Percentiles rank a stretch among this genome's conserved stretches.
Conservation (phyloP, 2,113 vertebrate genomes). For the Heliornis fulica region DNA sequence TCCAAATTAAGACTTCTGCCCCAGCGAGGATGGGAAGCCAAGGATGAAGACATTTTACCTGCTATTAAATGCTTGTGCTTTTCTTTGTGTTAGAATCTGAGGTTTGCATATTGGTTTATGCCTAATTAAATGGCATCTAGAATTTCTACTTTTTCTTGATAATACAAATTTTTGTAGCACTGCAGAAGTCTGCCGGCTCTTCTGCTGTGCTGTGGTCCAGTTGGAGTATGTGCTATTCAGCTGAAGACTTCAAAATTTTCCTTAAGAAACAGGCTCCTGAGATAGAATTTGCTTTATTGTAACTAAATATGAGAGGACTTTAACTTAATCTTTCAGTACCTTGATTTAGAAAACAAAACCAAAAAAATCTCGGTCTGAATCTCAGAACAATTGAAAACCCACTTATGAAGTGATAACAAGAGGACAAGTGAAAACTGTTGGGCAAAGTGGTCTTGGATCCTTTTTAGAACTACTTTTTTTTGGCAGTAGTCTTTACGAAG, state of each 20-base stretch:
- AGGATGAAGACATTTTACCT: not conserved
- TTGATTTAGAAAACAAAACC: not conserved
- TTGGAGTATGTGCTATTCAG: fast-evolving
- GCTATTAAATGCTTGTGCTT: not conserved
- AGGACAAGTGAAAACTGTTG: not conserved
- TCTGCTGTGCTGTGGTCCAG: not conserved
- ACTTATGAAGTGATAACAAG: not conserved
- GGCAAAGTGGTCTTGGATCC: not conserved
- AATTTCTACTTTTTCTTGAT: not conserved
- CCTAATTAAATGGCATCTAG: not conserved
- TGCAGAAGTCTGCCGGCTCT: not conserved
- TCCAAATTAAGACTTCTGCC: not conserved
- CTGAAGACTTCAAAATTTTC: too few species aligned
- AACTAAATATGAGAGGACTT: not conserved
- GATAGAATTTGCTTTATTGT: not conserved
- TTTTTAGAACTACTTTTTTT: not conserved
- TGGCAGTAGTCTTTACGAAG: not conserved
- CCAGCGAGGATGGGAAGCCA: not conserved
- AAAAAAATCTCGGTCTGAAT: not conserved
- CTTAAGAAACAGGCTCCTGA: not conserved
- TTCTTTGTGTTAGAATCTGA: not conserved
- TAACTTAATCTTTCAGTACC: not conserved
- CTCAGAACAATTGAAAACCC: not conserved
- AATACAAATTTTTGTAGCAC: not conserved
- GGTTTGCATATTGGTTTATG: not conserved